These are phyloP conservation scores for Stichopus chloronotus DNA, from an alignment of 35 echinoderm and acorn worm genomes.

Conservation along the genomic window DNA sequence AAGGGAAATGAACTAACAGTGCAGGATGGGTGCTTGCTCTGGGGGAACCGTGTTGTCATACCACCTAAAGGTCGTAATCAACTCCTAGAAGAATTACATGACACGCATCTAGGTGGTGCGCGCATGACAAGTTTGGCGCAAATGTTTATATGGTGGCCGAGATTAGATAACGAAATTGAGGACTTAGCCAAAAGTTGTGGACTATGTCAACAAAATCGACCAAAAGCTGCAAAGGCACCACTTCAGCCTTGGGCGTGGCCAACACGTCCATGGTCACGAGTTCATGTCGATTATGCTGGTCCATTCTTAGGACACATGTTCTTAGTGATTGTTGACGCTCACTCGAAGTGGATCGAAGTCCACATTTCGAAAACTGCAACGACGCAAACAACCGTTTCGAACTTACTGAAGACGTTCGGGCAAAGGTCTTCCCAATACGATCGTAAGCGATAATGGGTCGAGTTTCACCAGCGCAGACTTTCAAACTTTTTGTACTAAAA, in stretches of 20 bases:
- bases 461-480: conserved; percentile 63
- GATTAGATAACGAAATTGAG: conserved; percentile 64
- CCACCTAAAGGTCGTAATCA: conserved; percentile 58
- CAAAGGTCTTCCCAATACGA: conserved; percentile 19
- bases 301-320: background rate
- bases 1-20: conserved; percentile 66
- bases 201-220: conserved; percentile 42
- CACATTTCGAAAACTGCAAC: background rate
- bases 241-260: conserved; percentile 1
- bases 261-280: conserved; percentile 3
- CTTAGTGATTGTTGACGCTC: background rate
- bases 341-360: conserved; percentile 25
- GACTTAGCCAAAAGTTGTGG: conserved; percentile 28
- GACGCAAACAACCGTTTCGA: background rate
- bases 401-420: conserved; percentile 39
- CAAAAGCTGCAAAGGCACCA: background rate
- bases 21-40: conserved; percentile 64
- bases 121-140: conserved; percentile 56
- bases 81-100: conserved; percentile 74
- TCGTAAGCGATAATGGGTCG: conserved; percentile 68
- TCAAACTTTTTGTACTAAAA: conserved; percentile 34
- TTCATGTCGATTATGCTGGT: background rate
- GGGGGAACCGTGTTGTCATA: conserved; percentile 70
- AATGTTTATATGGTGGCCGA: conserved; percentile 69
- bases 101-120: conserved; percentile 59